Evolutionary conservation across 1,140 invertebrate genomes (phyloP), one percentile per base, ranked within the genome.

Genomic region (Nymphalis io): DNA sequence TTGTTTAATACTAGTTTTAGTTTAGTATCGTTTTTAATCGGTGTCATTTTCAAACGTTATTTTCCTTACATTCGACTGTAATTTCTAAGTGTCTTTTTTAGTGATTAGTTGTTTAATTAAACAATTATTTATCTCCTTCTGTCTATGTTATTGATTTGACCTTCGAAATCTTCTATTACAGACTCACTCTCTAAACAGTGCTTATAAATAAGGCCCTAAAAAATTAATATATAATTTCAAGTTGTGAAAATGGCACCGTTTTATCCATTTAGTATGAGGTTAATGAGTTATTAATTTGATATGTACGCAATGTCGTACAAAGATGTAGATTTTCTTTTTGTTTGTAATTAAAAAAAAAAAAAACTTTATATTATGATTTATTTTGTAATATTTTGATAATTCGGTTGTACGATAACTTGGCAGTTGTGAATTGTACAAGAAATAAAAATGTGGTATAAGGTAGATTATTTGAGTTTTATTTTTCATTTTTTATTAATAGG

Each of bases 1-100:
- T 79, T 82, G 70, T 82, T 81, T 33, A 33, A 76, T 80, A 66
- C 82, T 87, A 83, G 80, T 69, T 68, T 84, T 88, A 84, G 81
- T 83, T 82, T 80, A 73, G 72, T 78, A 73, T 78, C 59, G 51
- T 73, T 71, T 1, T 27, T 16, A 46, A 23, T 23, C 79, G 63
- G 78, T 86, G 85, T 77, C 84, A 82, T 84, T 86, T 85, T 88
- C 82, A 83, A 83, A 51, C 11, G 21, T 40, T 42, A 21, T 59
- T 16, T 40, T 20, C n/a, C 3, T 16, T 15, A 10, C 18, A 1
- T 51, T 20, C 8, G 10, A 20, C 18, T 51, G 18, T 20, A 18
- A 16, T n/a, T 46, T 16, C n/a, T 46, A 16, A 46, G 5, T 46
- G 44, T n/a, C n/a, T n/a, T n/a, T n/a, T n/a, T n/a, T n/a, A n/a